Evolutionary conservation across 2,797 vertebrate species (phyloP), one percentile per base, ranked within the genome.

Genomic region (Gephyroberyx darwinii): DNA sequence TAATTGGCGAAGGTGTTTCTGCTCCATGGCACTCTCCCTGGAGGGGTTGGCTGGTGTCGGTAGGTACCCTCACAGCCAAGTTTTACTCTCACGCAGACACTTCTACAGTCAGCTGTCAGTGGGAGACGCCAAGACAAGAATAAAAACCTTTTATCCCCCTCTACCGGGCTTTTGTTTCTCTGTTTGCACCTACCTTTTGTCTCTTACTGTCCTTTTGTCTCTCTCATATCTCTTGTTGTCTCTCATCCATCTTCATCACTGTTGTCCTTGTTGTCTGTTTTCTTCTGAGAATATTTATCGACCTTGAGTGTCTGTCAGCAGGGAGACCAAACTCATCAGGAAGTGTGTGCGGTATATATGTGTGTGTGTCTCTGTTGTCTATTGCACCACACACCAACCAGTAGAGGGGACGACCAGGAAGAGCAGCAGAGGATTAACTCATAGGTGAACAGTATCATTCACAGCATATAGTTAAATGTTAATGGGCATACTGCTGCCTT

Each of bases 391-490:
- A 64, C 62, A 74, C 77, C 39, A 71, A 63, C 51, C 19, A 19
- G 26, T n/a, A 30, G 69, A 70, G 57, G 33, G 33, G 6, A 35
- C 33, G 7, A 45, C 68, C 80, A 51, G 84, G 80, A 84, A 85
- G 90, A 81, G 52, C 84, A 90, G 86, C 80, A 71, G 83, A 78
- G 74, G 84, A 87, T 87, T 88, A 87, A 86, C 75, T 85, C 89
- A 85, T 77, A 77, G 75, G 65, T 74, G 43, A 69, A 66, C 19
- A 16, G 70, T 69, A 59, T 89, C 71, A 77, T 91, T 87, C 89
- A 87, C 72, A 58, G 82, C 56, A 77, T 82, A 65, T 84, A 88
- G 84, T 88, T 83, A 91, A 92, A 91, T 89, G 84, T 84, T 87
- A 90, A 91, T 85, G 86, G 64, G 70, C 43, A 10, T 22, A n/a